phyloP scores from a whole-genome alignment of 2,888 invertebrate species.

The Rapana venosa region DNA sequence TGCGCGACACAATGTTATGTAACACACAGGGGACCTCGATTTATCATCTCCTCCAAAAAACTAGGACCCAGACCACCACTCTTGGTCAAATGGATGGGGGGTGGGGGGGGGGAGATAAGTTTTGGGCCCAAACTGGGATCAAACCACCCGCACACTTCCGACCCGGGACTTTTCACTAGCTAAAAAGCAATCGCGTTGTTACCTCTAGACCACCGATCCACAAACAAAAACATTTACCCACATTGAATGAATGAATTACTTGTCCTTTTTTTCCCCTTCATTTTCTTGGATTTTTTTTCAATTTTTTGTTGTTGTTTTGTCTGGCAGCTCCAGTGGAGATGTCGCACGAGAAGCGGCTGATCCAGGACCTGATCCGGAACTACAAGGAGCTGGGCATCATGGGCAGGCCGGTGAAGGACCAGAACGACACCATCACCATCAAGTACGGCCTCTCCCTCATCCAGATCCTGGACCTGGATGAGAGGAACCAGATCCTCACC shows the following conservation, averaged over 20 bases:
- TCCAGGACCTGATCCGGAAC: slow-evolving; percentile 72
- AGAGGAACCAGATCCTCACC: slow-evolving; percentile 77
- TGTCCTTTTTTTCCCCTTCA: not conserved
- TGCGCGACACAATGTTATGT: no score
- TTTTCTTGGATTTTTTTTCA: not conserved
- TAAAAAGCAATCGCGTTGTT: no score
- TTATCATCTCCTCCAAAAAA: no score
- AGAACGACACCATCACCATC: slow-evolving; percentile 74
- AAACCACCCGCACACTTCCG: no score
- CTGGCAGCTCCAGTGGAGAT: slow-evolving; percentile 68
- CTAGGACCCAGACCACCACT: no score
- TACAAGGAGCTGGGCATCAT: slow-evolving; percentile 74
- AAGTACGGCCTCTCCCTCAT: slow-evolving; percentile 77
- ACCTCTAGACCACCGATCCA: no score
- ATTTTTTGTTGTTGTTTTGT: not conserved
- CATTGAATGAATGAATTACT: no score
- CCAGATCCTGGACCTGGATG: slow-evolving; percentile 78
- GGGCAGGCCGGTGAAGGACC: slow-evolving; percentile 75
- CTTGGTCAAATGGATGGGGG: no score
- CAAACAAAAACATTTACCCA: not conserved
- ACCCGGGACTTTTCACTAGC: no score
- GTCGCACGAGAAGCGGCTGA: slow-evolving; percentile 77
- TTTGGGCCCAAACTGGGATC: no score
- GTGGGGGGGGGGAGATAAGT: no score
- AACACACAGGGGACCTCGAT: no score